phyloP scores from a whole-genome alignment of 2,113 vertebrate species.

The Thermophis baileyi region DNA sequence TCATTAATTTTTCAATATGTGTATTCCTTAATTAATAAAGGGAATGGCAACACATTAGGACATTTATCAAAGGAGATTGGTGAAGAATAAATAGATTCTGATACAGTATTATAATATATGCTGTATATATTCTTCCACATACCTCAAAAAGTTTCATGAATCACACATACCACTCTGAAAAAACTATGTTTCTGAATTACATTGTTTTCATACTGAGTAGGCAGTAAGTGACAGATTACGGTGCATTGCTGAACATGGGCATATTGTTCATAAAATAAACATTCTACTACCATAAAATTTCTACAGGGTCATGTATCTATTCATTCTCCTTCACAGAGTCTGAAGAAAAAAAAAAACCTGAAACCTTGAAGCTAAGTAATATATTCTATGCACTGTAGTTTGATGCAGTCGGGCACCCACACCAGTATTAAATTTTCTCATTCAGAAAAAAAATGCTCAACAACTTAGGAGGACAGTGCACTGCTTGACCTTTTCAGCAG shows the following conservation, averaged over 20 bases:
- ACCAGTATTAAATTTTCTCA: slow-evolving; percentile 34
- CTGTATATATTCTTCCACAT: background rate
- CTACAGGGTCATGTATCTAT: background rate
- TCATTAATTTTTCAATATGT: background rate
- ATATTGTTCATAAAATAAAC: slow-evolving; percentile 47
- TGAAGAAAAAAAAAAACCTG: slow-evolving; percentile 11
- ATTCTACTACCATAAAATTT: slow-evolving; percentile 39
- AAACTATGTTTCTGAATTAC: slow-evolving; percentile 35
- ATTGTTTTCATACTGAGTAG: slow-evolving; percentile 9
- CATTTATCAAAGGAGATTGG: background rate
- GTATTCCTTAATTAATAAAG: background rate
- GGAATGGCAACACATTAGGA: background rate
- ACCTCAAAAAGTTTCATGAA: background rate
- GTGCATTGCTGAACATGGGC: slow-evolving; percentile 9
- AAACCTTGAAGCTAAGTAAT: slow-evolving; percentile 17
- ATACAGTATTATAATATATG: background rate
- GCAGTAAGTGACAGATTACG: slow-evolving; percentile 33
- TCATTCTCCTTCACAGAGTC: background rate
- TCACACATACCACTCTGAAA: background rate
- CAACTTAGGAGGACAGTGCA: background rate
- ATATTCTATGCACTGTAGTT: slow-evolving; percentile 26
- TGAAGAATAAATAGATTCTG: background rate
- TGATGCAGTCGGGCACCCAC: slow-evolving; percentile 16
- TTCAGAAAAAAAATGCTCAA: slow-evolving; percentile 31
- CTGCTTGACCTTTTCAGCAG: slow-evolving; percentile 25